Percentiles rank a stretch among this genome's conserved stretches.
phyloP scores from a whole-genome alignment of 2,797 vertebrate species.

The Ceryle rudis region DNA sequence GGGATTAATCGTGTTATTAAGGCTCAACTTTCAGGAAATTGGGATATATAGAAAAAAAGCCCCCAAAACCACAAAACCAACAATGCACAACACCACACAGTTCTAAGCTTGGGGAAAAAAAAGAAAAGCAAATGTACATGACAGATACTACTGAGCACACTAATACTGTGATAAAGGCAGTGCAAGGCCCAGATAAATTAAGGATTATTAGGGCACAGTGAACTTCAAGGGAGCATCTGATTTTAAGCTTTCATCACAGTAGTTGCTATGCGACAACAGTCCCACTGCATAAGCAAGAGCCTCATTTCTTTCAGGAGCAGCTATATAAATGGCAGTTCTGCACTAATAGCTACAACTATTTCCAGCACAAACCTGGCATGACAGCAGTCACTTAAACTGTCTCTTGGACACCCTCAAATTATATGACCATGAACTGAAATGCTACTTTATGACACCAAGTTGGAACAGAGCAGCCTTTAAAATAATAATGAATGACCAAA shows the following conservation, averaged over 20 bases:
- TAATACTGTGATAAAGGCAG: neutral
- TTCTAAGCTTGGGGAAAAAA: neutral
- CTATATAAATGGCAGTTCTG: neutral
- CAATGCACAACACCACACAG: neutral
- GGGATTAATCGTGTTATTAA: neutral
- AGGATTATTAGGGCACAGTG: conserved; percentile 23
- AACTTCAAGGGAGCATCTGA: conserved; percentile 54
- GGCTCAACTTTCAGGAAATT: neutral
- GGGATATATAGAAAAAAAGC: neutral
- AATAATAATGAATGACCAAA: neutral
- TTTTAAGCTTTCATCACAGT: conserved; percentile 47
- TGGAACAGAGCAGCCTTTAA: neutral
- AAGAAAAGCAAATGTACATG: neutral
- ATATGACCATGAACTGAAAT: neutral
- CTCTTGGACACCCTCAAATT: conserved; percentile 36
- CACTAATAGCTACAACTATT: conserved; percentile 24
- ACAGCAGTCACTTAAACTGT: conserved; percentile 34
- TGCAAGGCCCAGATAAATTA: conserved; percentile 6
- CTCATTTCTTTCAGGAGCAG: conserved; percentile 25
- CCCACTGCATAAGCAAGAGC: conserved; percentile 32
- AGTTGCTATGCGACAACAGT: conserved; percentile 58
- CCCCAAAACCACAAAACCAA: no score
- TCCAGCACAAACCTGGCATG: conserved; percentile 23
- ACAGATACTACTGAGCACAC: neutral
- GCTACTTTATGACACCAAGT: neutral